phyloP scores from a whole-genome alignment of 2,797 vertebrate species.

The Pteronotus mesoamericanus region DNA sequence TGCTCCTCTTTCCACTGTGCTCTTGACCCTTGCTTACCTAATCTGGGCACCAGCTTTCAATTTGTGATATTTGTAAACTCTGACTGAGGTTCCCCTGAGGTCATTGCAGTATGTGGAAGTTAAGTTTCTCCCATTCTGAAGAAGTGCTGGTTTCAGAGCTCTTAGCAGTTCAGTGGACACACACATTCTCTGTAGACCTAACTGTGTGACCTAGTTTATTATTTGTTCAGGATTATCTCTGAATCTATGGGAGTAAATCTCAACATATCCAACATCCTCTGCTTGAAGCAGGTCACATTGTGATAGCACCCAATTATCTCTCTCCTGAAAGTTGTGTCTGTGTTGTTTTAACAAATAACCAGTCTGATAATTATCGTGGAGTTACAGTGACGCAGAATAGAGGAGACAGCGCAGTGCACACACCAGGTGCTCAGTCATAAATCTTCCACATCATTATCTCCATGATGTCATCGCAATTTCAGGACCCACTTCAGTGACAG shows the following conservation, averaged over 20 bases:
- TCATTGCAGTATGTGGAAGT: not conserved
- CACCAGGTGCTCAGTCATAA: not conserved
- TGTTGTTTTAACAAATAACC: constrained; percentile 54
- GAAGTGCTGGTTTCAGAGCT: not conserved
- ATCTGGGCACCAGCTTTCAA: not conserved
- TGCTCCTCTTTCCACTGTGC: not conserved
- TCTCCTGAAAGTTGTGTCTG: not conserved
- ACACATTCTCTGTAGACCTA: not conserved
- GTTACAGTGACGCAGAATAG: constrained; percentile 15
- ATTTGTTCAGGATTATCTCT: not conserved
- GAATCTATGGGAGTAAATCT: not conserved
- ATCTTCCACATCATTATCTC: not conserved
- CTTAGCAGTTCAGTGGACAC: not conserved
- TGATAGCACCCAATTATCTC: not conserved
- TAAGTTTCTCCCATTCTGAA: not conserved
- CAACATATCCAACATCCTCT: rapidly evolving
- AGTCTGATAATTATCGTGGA: not conserved
- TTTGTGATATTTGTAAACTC: not conserved
- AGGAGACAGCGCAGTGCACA: not conserved
- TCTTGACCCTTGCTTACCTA: constrained; percentile 45
- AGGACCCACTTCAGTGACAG: constrained; percentile 46
- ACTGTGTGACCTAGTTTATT: not conserved
- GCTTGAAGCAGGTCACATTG: not conserved
- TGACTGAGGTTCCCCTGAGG: not conserved
- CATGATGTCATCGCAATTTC: not conserved